Conservation (phyloP, 2,888 invertebrate species). For the Punctoribates punctum region DNA sequence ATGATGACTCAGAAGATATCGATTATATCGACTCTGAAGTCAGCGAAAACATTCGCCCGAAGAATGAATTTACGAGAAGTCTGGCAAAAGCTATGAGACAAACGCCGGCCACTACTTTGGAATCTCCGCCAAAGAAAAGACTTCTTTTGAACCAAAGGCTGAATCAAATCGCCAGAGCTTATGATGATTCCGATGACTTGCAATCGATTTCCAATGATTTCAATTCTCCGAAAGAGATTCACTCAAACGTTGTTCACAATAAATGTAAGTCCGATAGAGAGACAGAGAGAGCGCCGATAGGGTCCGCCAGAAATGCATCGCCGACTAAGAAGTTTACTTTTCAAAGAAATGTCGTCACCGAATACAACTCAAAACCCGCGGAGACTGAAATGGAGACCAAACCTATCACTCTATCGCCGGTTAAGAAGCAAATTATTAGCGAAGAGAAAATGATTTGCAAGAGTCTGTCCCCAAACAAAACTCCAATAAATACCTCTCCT, state of each 20-base stretch:
- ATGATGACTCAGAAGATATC: neutral
- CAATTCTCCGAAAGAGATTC: too few relatives aligned
- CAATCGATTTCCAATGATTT: too few relatives aligned
- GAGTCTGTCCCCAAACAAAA: neutral
- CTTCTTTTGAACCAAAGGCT: neutral
- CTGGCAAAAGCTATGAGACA: neutral
- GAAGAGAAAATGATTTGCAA: neutral
- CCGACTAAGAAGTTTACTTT: too few relatives aligned
- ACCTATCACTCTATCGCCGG: neutral
- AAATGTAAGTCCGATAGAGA: too few relatives aligned
- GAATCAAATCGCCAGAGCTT: neutral
- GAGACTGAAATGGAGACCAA: too few relatives aligned
- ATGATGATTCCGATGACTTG: neutral
- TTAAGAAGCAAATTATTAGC: neutral
- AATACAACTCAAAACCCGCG: too few relatives aligned
- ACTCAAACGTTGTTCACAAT: too few relatives aligned
- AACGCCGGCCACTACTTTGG: neutral
- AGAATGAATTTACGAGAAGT: neutral
- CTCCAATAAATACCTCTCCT: neutral
- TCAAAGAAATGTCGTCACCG: too few relatives aligned
- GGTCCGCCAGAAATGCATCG: too few relatives aligned
- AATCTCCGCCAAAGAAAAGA: neutral
- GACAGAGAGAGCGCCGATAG: too few relatives aligned
- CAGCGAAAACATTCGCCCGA: neutral
- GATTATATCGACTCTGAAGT: neutral